Evolutionary conservation across 2,113 vertebrate species (phyloP).

Genomic region (Leucosticte australis): DNA sequence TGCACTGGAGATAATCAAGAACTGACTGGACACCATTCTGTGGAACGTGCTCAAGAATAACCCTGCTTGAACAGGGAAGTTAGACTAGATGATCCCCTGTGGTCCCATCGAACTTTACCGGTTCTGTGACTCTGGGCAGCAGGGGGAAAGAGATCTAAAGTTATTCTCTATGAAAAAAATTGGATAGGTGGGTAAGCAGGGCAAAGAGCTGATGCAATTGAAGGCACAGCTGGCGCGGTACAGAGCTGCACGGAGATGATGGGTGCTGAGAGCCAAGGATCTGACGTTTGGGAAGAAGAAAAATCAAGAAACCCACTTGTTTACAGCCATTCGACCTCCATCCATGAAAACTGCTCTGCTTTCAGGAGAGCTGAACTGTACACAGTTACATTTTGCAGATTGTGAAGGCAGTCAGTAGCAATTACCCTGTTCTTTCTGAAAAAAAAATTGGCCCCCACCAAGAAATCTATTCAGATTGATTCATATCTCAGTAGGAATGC

Average conservation of each 20-base stretch:
- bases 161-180: accelerated
- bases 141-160: accelerated
- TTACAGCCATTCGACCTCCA: not conserved
- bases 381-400: not conserved
- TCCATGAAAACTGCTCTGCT: accelerated
- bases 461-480: not conserved
- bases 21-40: not conserved
- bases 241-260: accelerated
- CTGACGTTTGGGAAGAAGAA: accelerated
- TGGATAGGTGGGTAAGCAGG: not conserved
- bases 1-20: not conserved
- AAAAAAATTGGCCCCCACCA: not conserved
- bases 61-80: no score
- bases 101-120: not conserved
- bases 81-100: not conserved
- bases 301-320: not conserved
- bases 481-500: not conserved
- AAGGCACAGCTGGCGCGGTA: accelerated
- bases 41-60: not conserved
- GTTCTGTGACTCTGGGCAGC: not conserved
- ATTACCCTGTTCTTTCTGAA: not conserved
- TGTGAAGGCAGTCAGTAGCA: not conserved
- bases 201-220: not conserved
- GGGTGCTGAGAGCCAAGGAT: not conserved
- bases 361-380: not conserved